Evolutionary conservation across 2,888 invertebrate genomes (phyloP), one percentile per base, ranked within the genome.

Genomic region (Drosophila mimica): DNA sequence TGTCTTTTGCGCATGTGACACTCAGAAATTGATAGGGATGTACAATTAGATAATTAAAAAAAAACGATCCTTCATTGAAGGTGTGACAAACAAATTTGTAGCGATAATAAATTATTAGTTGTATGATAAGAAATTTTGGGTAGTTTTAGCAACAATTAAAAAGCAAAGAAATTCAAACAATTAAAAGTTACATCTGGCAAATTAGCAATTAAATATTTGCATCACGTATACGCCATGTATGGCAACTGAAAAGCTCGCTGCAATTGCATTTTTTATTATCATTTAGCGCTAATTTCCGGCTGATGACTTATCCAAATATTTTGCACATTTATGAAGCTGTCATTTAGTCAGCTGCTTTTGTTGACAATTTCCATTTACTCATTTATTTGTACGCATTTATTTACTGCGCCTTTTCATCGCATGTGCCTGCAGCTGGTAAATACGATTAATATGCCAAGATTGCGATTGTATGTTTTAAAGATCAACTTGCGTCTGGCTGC

Each of bases 181-280:
- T 31, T 38, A 40, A 17, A 9, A 40, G 15, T 31, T 40, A 11
- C 57, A 31, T 3, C 9, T 25, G n/a, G 15, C 17, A n/a, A 15
- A 30, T 25, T 3, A 28, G 11, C 8, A 36, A 48, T 38, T 46
- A n/a, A 43, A 58, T 62, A 72, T 66, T 66, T 48, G 65, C 48
- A 63, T 78, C 75, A 78, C 79, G 79, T 82, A 83, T 75, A 71
- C 85, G 75, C 58, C 60, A 13, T 61, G 65, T 68, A 56, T 58
- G 61, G 8, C 51, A 33, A 43, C 36, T 46, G n/a, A 30, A 38
- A 34, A 25, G 15, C 38, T 20, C 25, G 9, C 13, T 38, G 69
- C 65, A 63, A 76, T 84, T 79, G 89, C 79, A 79, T 76, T 49
- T 49, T 48, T 89, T 87, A 70, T 73, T 73, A 67, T 56, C 63